Evolutionary conservation across 2,888 invertebrate species (phyloP), one percentile per base, ranked within the genome.

Genomic region (Andrena minutula): DNA sequence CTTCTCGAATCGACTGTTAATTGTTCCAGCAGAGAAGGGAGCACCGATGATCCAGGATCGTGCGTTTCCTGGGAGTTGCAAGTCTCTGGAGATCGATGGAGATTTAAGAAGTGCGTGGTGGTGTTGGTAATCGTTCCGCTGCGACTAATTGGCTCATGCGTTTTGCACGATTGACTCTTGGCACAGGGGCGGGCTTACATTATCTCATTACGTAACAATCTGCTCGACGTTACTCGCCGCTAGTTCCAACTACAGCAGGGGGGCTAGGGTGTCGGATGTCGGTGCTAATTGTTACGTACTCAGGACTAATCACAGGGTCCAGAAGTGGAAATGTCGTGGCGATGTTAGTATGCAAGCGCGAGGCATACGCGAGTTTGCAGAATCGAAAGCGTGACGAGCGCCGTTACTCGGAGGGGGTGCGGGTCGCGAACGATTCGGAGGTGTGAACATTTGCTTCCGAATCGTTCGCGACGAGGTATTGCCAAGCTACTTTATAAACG

Each of bases 221-320:
- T 64, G 79, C 49, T 75, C 63, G 26, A n/a, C 35, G 73, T 64
- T 68, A 71, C 47, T 75, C 56, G 69, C 70, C 66, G 30, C 68
- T 66, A 51, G 65, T 64, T 51, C 60, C 32, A 70, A 41, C 76
- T 60, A 65, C 63, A 32, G 63, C 8, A 23, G n/a, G 32, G 49
- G 70, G 23, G n/a, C 28, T 58, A 32, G 66, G 71, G 69, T 69
- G 66, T 71, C 76, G 73, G 51, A 41, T 61, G 53, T 49, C 78
- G 73, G 72, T 53, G 47, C 69, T 80, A 83, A 85, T 77, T 75
- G 75, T 84, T 66, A 74, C 63, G 76, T 76, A 76, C 72, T 73
- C 65, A 28, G 85, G 85, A 84, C 73, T 78, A 68, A 84, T 80
- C 84, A 64, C 77, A 82, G 84, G 86, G 86, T 86, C 86, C 86